Base-by-base conservation (phyloP, 1,140 invertebrate genomes). In the silkworm (Bombyx mori) region DNA sequence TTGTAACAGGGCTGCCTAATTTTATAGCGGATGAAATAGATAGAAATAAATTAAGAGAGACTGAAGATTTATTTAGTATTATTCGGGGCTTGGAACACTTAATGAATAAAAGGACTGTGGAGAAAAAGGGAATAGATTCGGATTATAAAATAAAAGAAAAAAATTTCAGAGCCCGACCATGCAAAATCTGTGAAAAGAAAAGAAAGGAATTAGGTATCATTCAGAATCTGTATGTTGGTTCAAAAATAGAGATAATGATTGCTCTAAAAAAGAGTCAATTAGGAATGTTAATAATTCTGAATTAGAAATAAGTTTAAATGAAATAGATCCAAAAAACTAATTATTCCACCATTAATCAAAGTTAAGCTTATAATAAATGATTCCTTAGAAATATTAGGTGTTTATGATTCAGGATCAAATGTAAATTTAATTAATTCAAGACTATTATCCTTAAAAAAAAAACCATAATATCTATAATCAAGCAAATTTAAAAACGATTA, bases 311-410 rank as follows among this genome's bases (percentile, higher is more conserved):
- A 52, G 53, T 35, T 45, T 67, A 53, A 68, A 68, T 52, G 43
- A 65, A 8, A 49, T 46, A n/a, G 49, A 65, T 61, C 42, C 59
- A 61, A 65, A 61, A 65, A 61, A 61, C 52, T 58, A 44, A 43
- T 66, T 63, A 58, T 75, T 52, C 56, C 65, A 63, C 76, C 74
- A 75, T 79, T 75, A 68, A 77, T 77, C 46, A 74, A 69, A 71
- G 56, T 65, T 6, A 74, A 77, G 22, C 44, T 76, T 63, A 6
- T 58, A 61, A 56, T 78, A 64, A 73, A 74, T 64, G 62, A 75
- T 57, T 57, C 50, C 7, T 46, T 75, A 50, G 63, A 72, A 63
- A 58, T 49, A 8, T 35, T 46, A 1, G 75, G 69, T 12, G 59
- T 74, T 51, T 78, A 76, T 71, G 73, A 79, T 63, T 74, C 65